Evolutionary conservation across 2,888 invertebrate genomes (phyloP), one percentile per base, ranked within the genome.

Genomic region (Galeopsomyia nigrocyanea): DNA sequence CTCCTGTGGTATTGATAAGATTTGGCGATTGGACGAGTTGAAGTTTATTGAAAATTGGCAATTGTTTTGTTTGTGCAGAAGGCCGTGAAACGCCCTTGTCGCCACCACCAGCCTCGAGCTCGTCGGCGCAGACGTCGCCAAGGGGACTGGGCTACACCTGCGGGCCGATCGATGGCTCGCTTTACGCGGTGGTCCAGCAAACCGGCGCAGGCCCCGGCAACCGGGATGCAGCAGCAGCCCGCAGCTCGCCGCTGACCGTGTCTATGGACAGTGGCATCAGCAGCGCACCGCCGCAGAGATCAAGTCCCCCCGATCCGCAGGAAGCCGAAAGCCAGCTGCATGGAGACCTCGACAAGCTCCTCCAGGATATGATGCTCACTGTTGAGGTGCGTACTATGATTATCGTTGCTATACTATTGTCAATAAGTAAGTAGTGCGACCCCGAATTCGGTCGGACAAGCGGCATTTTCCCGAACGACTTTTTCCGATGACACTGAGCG

Each of bases 251-350:
- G 81, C 91, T 94, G 87, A 94, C 94, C 82, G 93, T 94, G 86
- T 95, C 95, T 87, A 94, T 95, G 93, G 95, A 95, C 90, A 95
- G 95, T 81, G 95, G 95, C 81, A 95, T 95, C 82, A 94, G 94
- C 82, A 94, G 94, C 74, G 86, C 86, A 71, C 85, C 86, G 50
- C 86, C 86, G 57, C 86, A 86, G 75, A 79, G 85, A 81, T 82
- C 85, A 47, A 86, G 86, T 75, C 86, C 86, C 16, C 85, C 86
- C 0, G 85, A 85, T 75, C 78, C 77, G 19, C 76, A 77, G 51
- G 81, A 82, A 76, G 73, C 80, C 53, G 85, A 84, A 58, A 84
- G 77, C 75, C 84, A 82, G 76, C 89, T 89, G 77, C 91, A 91
- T 85, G 89, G 90, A 79, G 94, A 94, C 88, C 91, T 95, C 84